Evolutionary conservation across 2,888 invertebrate genomes (phyloP), one percentile per base, ranked within the genome.

Genomic region (Euclidia mi): DNA sequence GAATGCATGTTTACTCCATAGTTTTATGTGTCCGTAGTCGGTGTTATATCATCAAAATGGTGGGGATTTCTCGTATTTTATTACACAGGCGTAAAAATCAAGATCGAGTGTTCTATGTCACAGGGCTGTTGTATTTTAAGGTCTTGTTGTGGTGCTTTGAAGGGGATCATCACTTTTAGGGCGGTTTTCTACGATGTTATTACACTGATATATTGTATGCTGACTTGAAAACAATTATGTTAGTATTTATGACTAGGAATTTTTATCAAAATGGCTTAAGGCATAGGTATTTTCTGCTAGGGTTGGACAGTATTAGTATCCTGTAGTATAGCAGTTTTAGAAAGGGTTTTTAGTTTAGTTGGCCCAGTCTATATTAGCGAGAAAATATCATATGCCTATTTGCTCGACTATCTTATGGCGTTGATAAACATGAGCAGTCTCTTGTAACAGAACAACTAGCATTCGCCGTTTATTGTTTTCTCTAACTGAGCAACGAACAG

Each of bases 1-100:
- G 69, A 69, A 63, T 56, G 46, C 60, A 37, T 40, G 40, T 41
- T 44, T 43, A 49, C 57, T 45, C 47, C 42, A 65, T 78, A 78
- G 76, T 87, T 89, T 92, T 92, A 93, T 91, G 85, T 87, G 85
- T 90, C 91, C 91, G 81, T 76, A 78, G 81, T 79, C 85, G 87
- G 88, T 88, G 87, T 88, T 89, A 88, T 88, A 89, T 87, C 84
- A 70, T 87, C 85, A 84, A 88, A 2, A 25, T 85, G 85, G 83
- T 77, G 76, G 81, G 81, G 82, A 82, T 80, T 82, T 78, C 86
- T 90, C 84, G 91, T 91, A 90, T 90, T 92, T 91, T n/a, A n/a
- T 90, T 91, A 86, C 89, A 68, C 75, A 71, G 75, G 81, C 82
- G 81, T 87, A 84, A 89, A 88, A 88, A 88, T 90, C 88, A 87